Base-by-base conservation (phyloP, 2,888 invertebrate species). In the Plemyria rubiginata region DNA sequence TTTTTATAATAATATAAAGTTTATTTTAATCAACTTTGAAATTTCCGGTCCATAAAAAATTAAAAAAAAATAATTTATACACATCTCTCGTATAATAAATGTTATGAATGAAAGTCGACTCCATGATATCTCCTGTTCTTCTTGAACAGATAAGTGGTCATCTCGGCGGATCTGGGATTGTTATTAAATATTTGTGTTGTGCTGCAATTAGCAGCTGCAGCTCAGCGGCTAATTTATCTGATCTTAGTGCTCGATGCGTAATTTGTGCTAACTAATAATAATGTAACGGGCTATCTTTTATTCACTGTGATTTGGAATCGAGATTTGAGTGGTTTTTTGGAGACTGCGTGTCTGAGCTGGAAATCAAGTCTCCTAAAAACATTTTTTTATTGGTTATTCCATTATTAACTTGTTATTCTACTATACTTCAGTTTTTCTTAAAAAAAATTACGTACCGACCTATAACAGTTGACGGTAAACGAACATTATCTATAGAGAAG, bases 181-280 rank as follows among this genome's bases (percentile, higher is more conserved):
- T 92, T 91, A 92, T 92, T 92, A 92, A 92, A 92, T 92, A 92
- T 92, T 92, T 92, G 92, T 92, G 92, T 92, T 88, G 91, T 85
- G 84, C 81, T 82, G 83, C 90, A 89, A 92, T 92, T 92, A 92
- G 91, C 85, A 81, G 60, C 83, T 81, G 83, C 87, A 85, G 84
- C 88, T 85, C 86, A 83, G 81, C 78, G 81, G 86, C 88, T 91
- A 89, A 92, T 91, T 88, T 85, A 89, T 88, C 86, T 84, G 76
- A 70, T 71, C 68, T 67, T 62, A 62, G 60, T 52, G 60, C 64
- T 55, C 41, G 59, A 62, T 50, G 65, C 60, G 70, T 66, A 66
- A 70, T 70, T 68, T 68, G 65, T 65, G 4, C 36, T 15, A 15
- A 67, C 68, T 70, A 70, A 67, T 70, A 63, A 61, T 63, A 60